Evolutionary conservation across 2,888 invertebrate species (phyloP).

Genomic region (Calameuta pallipes): DNA sequence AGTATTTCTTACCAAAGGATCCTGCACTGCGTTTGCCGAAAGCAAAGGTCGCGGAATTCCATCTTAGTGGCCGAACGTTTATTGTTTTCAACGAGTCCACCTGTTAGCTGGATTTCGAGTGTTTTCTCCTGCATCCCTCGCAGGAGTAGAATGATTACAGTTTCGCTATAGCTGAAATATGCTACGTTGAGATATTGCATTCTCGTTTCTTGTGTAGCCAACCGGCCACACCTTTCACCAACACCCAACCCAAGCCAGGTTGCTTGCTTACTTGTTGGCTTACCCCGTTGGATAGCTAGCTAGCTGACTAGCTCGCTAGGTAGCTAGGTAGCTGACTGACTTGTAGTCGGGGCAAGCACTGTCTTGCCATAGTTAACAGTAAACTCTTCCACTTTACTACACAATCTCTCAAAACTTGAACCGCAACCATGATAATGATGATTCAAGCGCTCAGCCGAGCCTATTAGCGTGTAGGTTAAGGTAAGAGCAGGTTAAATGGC

Average conservation of each 20-base stretch:
- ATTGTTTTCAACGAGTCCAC: background rate
- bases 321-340: background rate
- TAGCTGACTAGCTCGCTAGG: background rate
- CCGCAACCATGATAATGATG: background rate
- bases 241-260: slow-evolving; percentile 45
- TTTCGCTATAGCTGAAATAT: slow-evolving; percentile 9
- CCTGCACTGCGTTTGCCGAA: background rate
- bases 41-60: background rate
- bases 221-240: slow-evolving; percentile 64
- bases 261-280: background rate
- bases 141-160: background rate
- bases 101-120: background rate
- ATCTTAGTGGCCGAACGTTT: background rate
- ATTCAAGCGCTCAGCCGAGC: background rate
- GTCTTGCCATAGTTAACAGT: slow-evolving; percentile 4
- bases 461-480: background rate
- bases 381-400: slow-evolving; percentile 6
- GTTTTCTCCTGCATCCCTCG: background rate
- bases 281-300: slow-evolving; percentile 1
- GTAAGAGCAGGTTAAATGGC: background rate
- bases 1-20: background rate
- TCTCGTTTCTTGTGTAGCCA: slow-evolving; percentile 57
- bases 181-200: slow-evolving; percentile 53
- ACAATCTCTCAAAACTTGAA: background rate
- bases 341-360: slow-evolving; percentile 8